Base-by-base conservation (phyloP, 2,888 invertebrate species). In the Chrysina gloriosa region DNA sequence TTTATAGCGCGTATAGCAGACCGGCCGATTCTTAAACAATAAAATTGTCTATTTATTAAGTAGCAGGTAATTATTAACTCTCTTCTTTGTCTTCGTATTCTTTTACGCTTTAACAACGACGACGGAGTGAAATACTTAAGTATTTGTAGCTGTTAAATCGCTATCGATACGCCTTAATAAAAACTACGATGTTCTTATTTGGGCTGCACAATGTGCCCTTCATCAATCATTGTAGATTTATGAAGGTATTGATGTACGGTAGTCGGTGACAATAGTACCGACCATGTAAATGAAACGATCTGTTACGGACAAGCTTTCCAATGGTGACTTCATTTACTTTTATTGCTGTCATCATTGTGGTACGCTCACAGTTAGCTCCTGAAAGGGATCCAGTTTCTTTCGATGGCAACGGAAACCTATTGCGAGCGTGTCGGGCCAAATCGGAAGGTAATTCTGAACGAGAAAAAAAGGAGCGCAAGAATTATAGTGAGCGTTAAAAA, bases 181-280 rank as follows among this genome's bases (percentile, higher is more conserved):
- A 29, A 65, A 47, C 70, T 65, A 65, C 69, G 69, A 74, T 69
- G 68, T 67, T 67, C 70, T 72, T 71, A 71, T 72, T 72, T 27
- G 66, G 67, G 69, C 64, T 47, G 52, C 58, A 72, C 68, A 68
- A 65, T 64, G 67, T 68, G 68, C 66, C 70, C 58, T 67, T 54
- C 71, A 71, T 71, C 70, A 68, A 69, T 73, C 72, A 73, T 66
- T 69, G 56, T 69, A 72, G 71, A 73, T 73, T 73, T 73, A 73
- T 73, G 73, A 68, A 68, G 67, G 70, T 66, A 73, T 71, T 73
- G 63, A 67, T 70, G 70, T 64, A 70, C 72, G 66, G 73, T 73
- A 73, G 73, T 67, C 67, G 45, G 19, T 47, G 42, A 58, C 58
- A 56, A 31, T 56, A 23, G 31, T 58, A 27, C 31, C 66, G 45